phyloP scores from a whole-genome alignment of 1,140 invertebrate species.

The Asobara japonica region DNA sequence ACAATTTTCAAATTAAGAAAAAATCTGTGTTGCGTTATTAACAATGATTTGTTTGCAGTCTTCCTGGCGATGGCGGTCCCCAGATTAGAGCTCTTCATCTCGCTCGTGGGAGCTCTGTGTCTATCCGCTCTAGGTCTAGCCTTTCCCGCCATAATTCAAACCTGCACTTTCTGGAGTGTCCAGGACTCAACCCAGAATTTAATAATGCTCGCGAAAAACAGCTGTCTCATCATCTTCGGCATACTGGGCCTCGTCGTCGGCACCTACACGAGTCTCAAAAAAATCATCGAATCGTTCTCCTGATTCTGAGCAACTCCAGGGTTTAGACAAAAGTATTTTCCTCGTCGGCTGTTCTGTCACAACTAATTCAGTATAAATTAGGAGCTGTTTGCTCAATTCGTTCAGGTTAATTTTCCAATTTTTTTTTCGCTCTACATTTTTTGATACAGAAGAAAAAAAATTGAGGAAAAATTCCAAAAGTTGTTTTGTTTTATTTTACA shows the following conservation, averaged over 20 bases:
- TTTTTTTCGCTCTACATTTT: too few species aligned
- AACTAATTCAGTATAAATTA: neutral
- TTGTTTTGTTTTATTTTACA: too few species aligned
- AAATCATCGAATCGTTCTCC: neutral
- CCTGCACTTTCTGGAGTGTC: conserved; percentile 74
- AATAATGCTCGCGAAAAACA: conserved; percentile 74
- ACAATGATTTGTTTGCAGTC: conserved; percentile 72
- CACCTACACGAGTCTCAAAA: conserved; percentile 73
- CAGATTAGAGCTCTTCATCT: conserved; percentile 88
- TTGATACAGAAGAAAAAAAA: too few species aligned
- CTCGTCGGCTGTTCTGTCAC: neutral
- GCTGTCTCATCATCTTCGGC: conserved; percentile 75
- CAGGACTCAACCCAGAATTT: conserved; percentile 60
- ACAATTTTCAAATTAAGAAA: neutral
- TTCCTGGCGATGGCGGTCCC: conserved; percentile 81
- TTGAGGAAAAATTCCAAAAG: too few species aligned
- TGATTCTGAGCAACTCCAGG: neutral
- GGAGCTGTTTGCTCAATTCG: too few species aligned
- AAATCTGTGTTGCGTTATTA: neutral
- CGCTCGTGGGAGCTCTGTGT: conserved; percentile 87
- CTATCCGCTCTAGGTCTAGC: conserved; percentile 86
- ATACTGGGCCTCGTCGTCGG: conserved; percentile 75
- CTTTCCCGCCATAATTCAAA: conserved; percentile 86
- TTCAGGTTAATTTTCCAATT: too few species aligned
- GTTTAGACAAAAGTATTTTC: neutral